phyloP scores from a whole-genome alignment of 2,113 vertebrate species.

The Theristicus caerulescens region DNA sequence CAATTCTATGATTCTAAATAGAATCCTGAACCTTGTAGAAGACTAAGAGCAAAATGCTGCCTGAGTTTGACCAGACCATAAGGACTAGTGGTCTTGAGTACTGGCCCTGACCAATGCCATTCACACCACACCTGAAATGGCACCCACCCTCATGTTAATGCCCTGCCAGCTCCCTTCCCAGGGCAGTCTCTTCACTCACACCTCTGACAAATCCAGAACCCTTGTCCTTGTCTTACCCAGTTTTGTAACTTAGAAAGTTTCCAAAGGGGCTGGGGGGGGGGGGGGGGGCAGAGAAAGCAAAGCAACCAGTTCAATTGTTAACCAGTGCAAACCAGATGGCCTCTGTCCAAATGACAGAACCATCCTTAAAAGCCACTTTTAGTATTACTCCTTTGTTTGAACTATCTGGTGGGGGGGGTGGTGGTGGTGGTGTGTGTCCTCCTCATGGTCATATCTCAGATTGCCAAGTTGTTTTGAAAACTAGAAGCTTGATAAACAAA shows the following conservation, averaged over 20 bases:
- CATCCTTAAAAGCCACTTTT: background rate
- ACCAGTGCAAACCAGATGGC: background rate
- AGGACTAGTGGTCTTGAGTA: background rate
- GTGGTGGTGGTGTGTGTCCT: background rate
- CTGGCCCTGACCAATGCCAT: background rate
- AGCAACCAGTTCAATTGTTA: background rate
- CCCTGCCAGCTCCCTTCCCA: background rate
- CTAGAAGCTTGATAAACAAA: background rate
- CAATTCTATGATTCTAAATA: no score
- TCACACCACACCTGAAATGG: background rate
- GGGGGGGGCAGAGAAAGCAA: background rate
- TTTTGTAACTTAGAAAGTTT: background rate
- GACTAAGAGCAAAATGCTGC: background rate
- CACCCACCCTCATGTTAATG: background rate
- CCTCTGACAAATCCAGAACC: background rate
- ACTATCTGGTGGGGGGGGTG: background rate
- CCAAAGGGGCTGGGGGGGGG: background rate
- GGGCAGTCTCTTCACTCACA: background rate
- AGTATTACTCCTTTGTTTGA: background rate
- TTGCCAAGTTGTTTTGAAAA: background rate
- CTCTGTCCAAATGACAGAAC: background rate
- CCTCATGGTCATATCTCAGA: background rate
- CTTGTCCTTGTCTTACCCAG: background rate
- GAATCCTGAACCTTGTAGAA: background rate
- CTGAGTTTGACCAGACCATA: accelerated